phyloP scores from a whole-genome alignment of 2,113 vertebrate genomes.

The Alces alces region DNA sequence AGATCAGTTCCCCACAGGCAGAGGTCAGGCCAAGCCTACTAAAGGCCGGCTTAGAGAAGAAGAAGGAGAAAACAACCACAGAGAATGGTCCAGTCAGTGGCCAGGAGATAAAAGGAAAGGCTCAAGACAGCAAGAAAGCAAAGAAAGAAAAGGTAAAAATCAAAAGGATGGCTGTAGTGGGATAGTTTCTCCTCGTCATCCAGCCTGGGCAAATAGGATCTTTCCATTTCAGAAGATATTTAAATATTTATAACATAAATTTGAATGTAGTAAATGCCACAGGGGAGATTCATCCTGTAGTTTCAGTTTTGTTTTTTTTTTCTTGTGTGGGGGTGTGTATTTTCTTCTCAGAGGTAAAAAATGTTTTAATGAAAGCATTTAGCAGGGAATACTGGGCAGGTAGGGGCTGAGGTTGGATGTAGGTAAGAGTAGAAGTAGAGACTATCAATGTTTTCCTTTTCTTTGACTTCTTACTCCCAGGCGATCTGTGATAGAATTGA shows the following conservation, averaged over 20 bases:
- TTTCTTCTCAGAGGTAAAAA: constrained; percentile 18
- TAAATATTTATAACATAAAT: not conserved
- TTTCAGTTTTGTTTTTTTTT: not conserved
- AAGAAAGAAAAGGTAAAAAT: constrained; percentile 59
- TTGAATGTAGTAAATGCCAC: not conserved
- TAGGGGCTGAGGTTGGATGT: not conserved
- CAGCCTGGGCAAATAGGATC: not conserved
- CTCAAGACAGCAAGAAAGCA: not conserved
- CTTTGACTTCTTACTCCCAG: not conserved
- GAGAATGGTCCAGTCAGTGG: not conserved
- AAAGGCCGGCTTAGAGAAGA: constrained; percentile 21
- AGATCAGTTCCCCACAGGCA: not conserved
- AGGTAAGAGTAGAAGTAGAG: not conserved
- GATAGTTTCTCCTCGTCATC: not conserved
- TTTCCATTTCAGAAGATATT: not conserved
- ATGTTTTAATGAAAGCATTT: constrained; percentile 32
- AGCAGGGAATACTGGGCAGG: not conserved
- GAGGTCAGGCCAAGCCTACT: not conserved
- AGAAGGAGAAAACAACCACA: not conserved
- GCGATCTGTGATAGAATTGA: not conserved
- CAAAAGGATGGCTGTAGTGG: not conserved
- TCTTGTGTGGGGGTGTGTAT: not conserved
- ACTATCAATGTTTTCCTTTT: not conserved
- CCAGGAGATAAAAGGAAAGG: constrained; percentile 31
- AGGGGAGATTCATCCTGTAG: not conserved